Base-by-base conservation (phyloP, 2,888 invertebrate genomes). In the Xiphydria camelus region DNA sequence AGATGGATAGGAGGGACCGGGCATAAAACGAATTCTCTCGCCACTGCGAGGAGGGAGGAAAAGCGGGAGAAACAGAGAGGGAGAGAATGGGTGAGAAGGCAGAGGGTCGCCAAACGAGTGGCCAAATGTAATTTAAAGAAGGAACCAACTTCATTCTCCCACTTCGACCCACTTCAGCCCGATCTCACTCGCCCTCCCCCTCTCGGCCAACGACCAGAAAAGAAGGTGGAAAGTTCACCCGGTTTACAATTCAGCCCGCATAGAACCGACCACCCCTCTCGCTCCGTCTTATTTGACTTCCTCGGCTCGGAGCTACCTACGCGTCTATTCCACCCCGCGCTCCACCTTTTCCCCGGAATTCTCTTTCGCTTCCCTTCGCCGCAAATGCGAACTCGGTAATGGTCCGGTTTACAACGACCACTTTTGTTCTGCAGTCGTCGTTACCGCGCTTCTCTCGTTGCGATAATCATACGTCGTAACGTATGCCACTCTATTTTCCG, bases 41-140 rank as follows among this genome's bases (percentile, higher is more conserved):
- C 20, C n/a, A n/a, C n/a, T n/a, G n/a, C n/a, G 38, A 47, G 34
- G 22, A 46, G 40, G 26, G 32, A 26, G 20, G 17, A 17, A 10
- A 26, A 10, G n/a, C n/a, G 6, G 17, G 29, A 41, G 31, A 19
- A 40, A 36, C 42, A 31, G 31, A 38, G 29, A 18, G 22, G 31
- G 19, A 31, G 45, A 31, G 26, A 41, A 33, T 10, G 19, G 34
- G 19, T 32, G 29, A 26, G 43, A 15, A 29, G 45, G 31, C 37
- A 41, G 43, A 42, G 51, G 55, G 62, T 58, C 61, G 58, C 61
- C 62, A 63, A 62, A 66, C 68, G 66, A 69, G 67, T 66, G 68
- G 69, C 68, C 70, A 68, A 70, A 70, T 68, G 69, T 70, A 70
- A 70, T 71, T 69, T 70, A 68, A 70, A 68, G 66, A 66, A 66